These are phyloP conservation scores for Lepilemur septentrionalis DNA, from an alignment of 2,797 vertebrate genomes.

Conservation along the genomic window DNA sequence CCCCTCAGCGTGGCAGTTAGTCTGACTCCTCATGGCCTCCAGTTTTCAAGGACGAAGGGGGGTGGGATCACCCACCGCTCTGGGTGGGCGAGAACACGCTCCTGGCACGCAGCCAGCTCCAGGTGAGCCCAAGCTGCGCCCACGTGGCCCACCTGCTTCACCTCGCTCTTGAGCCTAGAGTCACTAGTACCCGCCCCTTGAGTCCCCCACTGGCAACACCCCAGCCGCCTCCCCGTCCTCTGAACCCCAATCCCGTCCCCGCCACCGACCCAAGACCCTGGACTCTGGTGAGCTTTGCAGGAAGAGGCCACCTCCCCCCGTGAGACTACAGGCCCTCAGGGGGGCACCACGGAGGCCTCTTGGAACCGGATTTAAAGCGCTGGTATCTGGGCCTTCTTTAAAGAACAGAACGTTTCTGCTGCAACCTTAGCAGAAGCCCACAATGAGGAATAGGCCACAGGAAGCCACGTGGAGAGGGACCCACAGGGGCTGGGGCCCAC, in stretches of 20 bases:
- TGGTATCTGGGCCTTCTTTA: neutral
- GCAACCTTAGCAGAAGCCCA: neutral
- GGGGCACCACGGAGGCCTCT: neutral
- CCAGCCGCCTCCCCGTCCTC: neutral
- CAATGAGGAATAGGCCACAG: neutral
- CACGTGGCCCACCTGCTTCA: neutral
- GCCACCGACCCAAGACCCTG: neutral
- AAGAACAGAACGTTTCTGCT: neutral
- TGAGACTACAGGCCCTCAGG: neutral
- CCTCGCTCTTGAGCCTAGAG: neutral
- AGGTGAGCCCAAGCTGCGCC: neutral
- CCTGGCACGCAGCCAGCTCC: neutral
- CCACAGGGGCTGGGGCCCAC: rapidly evolving
- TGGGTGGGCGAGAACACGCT: neutral
- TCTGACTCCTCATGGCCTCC: neutral
- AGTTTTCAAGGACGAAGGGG: neutral
- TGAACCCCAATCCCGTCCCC: neutral
- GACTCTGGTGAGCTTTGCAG: neutral
- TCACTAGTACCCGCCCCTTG: no score
- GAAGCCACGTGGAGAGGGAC: neutral
- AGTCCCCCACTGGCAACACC: no score
- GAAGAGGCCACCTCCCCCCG: neutral
- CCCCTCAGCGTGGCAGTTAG: neutral
- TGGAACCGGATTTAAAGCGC: no score
- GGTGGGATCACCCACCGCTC: no score